Percentiles rank a stretch among this genome's conserved stretches.
phyloP scores from a whole-genome alignment of 2,888 invertebrate species.

The Azorinus chamasolen region DNA sequence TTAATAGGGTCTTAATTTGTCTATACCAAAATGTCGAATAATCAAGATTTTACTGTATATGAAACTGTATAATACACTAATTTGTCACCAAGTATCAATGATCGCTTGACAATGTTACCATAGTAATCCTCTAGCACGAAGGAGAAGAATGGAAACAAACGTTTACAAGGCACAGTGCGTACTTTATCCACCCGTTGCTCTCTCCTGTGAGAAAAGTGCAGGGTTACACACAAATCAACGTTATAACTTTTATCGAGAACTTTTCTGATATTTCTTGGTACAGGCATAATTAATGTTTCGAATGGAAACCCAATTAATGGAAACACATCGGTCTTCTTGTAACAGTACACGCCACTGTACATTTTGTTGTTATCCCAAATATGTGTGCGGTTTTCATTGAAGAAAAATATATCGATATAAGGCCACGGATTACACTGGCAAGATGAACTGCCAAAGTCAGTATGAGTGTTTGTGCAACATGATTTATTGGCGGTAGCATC shows the following conservation, averaged over 20 bases:
- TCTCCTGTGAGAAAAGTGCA: conserved; percentile 9
- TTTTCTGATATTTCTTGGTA: conserved; percentile 28
- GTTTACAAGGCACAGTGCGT: no score
- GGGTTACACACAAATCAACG: conserved; percentile 36
- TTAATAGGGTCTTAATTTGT: no score
- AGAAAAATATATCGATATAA: conserved; percentile 55
- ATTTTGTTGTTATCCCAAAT: conserved; percentile 50
- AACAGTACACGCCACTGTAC: conserved; percentile 41
- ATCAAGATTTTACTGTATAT: no score
- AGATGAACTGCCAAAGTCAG: background rate
- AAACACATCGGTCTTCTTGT: conserved; percentile 42
- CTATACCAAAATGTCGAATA: no score
- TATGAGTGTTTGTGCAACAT: background rate
- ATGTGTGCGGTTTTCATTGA: conserved; percentile 51
- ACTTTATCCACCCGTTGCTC: background rate
- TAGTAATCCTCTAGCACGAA: no score
- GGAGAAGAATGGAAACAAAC: no score
- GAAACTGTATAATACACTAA: no score
- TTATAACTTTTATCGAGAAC: conserved; percentile 42
- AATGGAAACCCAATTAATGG: conserved; percentile 37
- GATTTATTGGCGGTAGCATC: background rate
- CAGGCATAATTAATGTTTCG: conserved; percentile 31
- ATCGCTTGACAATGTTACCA: no score
- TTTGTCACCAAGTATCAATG: no score
- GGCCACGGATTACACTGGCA: conserved; percentile 35